Conservation (phyloP, 2,113 vertebrate species). For the Diadophis punctatus region DNA sequence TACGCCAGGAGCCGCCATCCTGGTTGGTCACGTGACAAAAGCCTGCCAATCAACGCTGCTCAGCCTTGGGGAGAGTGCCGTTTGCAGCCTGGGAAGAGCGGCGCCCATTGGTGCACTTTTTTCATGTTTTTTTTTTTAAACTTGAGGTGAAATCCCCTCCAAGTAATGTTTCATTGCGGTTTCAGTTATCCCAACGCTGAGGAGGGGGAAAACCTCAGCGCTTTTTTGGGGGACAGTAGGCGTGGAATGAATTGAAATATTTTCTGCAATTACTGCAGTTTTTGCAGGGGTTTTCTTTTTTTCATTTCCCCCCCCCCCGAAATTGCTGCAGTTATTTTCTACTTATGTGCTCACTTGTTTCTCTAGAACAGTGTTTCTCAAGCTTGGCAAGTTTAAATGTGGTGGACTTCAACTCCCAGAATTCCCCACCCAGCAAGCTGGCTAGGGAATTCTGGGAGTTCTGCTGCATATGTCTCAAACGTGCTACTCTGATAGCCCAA, state of each 20-base stretch:
- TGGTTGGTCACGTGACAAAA: conserved; percentile 46
- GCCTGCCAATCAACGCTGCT: neutral
- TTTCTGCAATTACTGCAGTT: neutral
- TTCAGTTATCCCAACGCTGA: neutral
- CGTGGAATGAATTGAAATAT: neutral
- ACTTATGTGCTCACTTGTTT: neutral
- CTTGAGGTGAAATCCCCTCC: neutral
- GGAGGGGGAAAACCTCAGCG: neutral
- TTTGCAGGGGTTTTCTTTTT: neutral
- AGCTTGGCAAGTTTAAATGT: neutral
- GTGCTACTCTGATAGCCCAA: neutral
- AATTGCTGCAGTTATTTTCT: neutral
- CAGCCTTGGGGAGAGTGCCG: too few relatives aligned
- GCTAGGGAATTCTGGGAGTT: neutral
- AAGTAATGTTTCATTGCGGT: neutral
- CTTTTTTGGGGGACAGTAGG: too few relatives aligned
- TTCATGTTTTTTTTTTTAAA: neutral
- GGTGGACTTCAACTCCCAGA: neutral
- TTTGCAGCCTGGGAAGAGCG: neutral
- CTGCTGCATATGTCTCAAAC: neutral
- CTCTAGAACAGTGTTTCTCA: neutral
- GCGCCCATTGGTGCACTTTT: neutral
- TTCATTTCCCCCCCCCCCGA: too few relatives aligned
- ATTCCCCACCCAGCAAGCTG: neutral
- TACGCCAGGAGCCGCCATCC: conserved; percentile 33